phyloP scores from a whole-genome alignment of 2,888 invertebrate genomes.

The Dione vanillae region DNA sequence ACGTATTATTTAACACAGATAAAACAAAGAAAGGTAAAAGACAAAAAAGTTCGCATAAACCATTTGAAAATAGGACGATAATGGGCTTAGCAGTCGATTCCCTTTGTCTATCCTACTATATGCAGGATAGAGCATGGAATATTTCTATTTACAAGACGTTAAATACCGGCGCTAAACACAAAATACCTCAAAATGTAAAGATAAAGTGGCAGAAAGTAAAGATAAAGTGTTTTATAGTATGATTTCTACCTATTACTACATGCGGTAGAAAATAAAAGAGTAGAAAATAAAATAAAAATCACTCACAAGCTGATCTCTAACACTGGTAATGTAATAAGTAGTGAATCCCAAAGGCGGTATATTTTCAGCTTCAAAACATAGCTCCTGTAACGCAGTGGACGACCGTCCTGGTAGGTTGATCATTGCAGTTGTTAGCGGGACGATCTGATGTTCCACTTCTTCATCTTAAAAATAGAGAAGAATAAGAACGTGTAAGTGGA shows the following conservation, averaged over 20 bases:
- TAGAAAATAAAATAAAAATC: no score
- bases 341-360: constrained; percentile 83
- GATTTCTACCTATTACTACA: background rate
- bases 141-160: no score
- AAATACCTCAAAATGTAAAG: no score
- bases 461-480: constrained; percentile 62
- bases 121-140: no score
- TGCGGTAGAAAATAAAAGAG: background rate
- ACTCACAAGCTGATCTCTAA: constrained; percentile 70
- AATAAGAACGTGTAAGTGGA: background rate
- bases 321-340: constrained; percentile 65
- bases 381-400: constrained; percentile 84
- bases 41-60: no score
- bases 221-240: background rate
- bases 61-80: no score
- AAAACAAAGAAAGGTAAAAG: no score
- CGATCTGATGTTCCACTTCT: constrained; percentile 82
- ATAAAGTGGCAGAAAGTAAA: no score
- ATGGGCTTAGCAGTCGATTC: no score
- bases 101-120: no score
- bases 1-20: no score
- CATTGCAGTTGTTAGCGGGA: constrained; percentile 77
- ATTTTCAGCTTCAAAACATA: constrained; percentile 83
- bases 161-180: no score
- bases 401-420: constrained; percentile 85